phyloP scores from a whole-genome alignment of 1,140 invertebrate genomes.

The Cyphomyrmex costatus region DNA sequence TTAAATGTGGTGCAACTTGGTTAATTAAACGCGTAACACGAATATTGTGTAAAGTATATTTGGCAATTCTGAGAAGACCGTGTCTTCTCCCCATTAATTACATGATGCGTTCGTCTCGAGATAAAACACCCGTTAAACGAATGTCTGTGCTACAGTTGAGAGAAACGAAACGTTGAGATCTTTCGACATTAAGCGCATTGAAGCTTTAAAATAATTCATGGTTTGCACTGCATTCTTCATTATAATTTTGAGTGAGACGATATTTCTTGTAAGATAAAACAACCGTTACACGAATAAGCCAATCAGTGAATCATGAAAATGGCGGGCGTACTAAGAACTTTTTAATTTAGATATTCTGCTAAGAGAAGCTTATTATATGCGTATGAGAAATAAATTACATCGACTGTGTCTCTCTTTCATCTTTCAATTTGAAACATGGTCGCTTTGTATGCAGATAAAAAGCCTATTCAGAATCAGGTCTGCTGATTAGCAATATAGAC shows the following conservation, averaged over 20 bases:
- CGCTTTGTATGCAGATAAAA: constrained; percentile 49
- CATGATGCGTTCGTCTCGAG: constrained; percentile 25
- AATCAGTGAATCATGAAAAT: constrained; percentile 25
- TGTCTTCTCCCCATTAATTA: constrained; percentile 38
- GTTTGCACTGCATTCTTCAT: background rate
- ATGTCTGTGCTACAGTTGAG: constrained; percentile 7
- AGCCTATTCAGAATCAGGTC: background rate
- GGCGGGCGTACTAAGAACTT: background rate
- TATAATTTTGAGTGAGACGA: constrained; percentile 34
- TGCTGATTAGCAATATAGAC: constrained; percentile 15
- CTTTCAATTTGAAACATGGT: constrained; percentile 46
- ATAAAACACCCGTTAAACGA: constrained; percentile 43
- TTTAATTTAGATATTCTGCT: constrained; percentile 42
- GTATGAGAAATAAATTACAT: constrained; percentile 26
- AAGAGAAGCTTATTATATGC: constrained; percentile 14
- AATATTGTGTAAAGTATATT: constrained; percentile 42
- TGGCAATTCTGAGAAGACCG: constrained; percentile 26
- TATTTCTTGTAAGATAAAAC: constrained; percentile 36
- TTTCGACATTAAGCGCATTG: background rate
- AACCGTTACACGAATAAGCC: constrained; percentile 41
- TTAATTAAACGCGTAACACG: constrained; percentile 53
- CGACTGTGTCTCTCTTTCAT: constrained; percentile 12
- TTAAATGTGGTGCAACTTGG: constrained; percentile 25
- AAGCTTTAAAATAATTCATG: background rate
- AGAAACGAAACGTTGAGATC: constrained; percentile 23